Evolutionary conservation across 2,113 vertebrate genomes (phyloP).

Genomic region (Megaceryle torquata): DNA sequence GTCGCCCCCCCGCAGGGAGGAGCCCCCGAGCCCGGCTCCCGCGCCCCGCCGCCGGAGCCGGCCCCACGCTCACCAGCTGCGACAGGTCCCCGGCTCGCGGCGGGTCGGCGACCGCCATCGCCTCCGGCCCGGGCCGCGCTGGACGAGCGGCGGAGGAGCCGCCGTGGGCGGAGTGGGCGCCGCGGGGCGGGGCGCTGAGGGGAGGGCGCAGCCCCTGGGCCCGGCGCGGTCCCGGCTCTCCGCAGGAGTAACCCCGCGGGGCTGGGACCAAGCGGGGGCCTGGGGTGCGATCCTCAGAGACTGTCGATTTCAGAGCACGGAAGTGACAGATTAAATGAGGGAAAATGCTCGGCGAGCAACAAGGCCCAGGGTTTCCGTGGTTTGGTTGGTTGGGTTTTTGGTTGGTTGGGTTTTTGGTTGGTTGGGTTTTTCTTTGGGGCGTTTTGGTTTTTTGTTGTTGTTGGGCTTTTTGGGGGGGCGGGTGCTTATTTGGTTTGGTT

Average conservation of each 20-base stretch:
- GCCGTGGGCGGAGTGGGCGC: background rate
- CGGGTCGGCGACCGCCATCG: slow-evolving; percentile 8
- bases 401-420: no score
- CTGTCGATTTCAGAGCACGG: accelerated
- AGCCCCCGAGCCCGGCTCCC: no score
- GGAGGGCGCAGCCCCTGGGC: accelerated
- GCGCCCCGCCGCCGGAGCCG: no score
- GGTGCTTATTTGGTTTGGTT: no score
- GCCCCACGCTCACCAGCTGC: slow-evolving; percentile 47
- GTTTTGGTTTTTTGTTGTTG: no score
- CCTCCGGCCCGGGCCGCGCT: background rate
- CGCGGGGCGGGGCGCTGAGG: no score
- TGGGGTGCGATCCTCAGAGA: background rate
- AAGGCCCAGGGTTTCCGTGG: background rate
- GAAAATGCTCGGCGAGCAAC: background rate
- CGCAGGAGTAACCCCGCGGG: accelerated
- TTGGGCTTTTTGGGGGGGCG: background rate
- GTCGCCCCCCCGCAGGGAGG: no score
- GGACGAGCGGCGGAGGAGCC: background rate
- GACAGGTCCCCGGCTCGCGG: background rate
- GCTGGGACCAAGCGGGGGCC: accelerated
- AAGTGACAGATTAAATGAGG: no score
- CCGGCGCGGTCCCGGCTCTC: no score
- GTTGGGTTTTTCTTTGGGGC: no score
- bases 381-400: background rate